A percentile compares a stretch with the other conserved stretches of the same genome.
phyloP scores from a whole-genome alignment of 2,888 invertebrate species.

The Trissolcus brochymenae region DNA sequence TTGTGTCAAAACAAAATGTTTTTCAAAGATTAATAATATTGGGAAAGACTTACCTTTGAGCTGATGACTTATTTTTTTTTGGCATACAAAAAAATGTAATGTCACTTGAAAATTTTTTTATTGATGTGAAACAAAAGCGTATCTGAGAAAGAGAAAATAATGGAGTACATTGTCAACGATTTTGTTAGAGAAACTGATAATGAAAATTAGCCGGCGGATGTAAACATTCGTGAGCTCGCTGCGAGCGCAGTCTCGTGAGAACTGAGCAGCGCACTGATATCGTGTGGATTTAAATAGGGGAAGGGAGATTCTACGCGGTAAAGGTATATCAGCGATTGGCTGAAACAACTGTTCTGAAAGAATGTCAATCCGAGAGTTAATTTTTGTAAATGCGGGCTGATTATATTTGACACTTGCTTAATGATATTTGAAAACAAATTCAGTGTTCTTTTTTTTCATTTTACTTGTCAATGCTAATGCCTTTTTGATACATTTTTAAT shows the following conservation, averaged over 20 bases:
- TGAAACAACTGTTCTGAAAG: conserved; percentile 46
- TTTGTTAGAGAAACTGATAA: too few relatives aligned
- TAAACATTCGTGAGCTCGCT: conserved; percentile 19
- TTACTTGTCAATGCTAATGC: too few relatives aligned
- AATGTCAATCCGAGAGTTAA: conserved; percentile 36
- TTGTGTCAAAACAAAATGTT: too few relatives aligned
- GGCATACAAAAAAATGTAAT: background rate
- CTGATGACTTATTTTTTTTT: background rate
- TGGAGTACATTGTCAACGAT: too few relatives aligned
- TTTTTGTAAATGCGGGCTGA: conserved; percentile 16
- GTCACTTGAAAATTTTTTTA: conserved; percentile 4
- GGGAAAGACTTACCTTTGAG: background rate
- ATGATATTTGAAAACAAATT: conserved; percentile 6
- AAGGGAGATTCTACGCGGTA: conserved; percentile 32
- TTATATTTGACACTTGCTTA: conserved; percentile 1
- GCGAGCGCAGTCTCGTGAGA: conserved; percentile 45
- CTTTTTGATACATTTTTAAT: too few relatives aligned
- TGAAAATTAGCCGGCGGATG: conserved; percentile 20
- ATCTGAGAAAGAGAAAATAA: background rate
- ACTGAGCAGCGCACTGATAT: conserved; percentile 50
- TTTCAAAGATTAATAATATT: too few relatives aligned
- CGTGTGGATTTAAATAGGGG: conserved; percentile 38
- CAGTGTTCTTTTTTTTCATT: background rate
- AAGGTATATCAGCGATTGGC: conserved; percentile 46
- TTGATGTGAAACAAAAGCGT: conserved; percentile 7